These are phyloP conservation scores for Prosapia bicincta DNA, from an alignment of 2,888 invertebrate genomes.

Conservation along the genomic window DNA sequence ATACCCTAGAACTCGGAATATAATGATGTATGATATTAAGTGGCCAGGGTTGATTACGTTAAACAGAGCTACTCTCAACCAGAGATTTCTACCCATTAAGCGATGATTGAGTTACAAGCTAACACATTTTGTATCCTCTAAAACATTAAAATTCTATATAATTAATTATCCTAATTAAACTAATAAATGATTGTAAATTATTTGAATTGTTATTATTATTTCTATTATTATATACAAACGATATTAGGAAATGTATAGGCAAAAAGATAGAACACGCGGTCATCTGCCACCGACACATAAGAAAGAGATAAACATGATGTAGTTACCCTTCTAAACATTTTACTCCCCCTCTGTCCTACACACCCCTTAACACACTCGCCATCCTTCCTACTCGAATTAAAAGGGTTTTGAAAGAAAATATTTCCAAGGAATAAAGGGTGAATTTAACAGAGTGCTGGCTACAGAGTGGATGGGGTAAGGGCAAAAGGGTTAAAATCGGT, in stretches of 20 bases:
- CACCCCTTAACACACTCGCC: background rate
- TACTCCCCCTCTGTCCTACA: background rate
- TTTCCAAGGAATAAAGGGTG: conserved; percentile 5
- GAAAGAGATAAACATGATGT: background rate
- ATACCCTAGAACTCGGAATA: too few relatives aligned
- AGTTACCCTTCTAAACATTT: conserved; percentile 8
- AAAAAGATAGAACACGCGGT: background rate
- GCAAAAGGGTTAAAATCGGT: conserved; percentile 18
- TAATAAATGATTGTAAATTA: too few relatives aligned
- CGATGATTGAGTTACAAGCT: too few relatives aligned
- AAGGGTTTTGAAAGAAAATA: conserved; percentile 26
- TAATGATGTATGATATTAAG: too few relatives aligned
- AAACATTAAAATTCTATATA: too few relatives aligned
- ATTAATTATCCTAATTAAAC: too few relatives aligned
- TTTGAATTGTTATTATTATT: too few relatives aligned
- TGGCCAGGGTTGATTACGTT: too few relatives aligned
- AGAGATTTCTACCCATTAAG: too few relatives aligned
- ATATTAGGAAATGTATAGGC: background rate
- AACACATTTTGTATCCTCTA: too few relatives aligned
- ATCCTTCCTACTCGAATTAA: conserved; percentile 12
- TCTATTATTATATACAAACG: too few relatives aligned
- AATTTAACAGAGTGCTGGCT: conserved; percentile 15
- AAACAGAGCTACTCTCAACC: too few relatives aligned
- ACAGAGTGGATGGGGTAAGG: background rate
- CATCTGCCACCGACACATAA: background rate